Percentiles rank a stretch among this genome's conserved stretches.
phyloP scores from a whole-genome alignment of 2,888 invertebrate genomes.

The Leptopilina syphax region DNA sequence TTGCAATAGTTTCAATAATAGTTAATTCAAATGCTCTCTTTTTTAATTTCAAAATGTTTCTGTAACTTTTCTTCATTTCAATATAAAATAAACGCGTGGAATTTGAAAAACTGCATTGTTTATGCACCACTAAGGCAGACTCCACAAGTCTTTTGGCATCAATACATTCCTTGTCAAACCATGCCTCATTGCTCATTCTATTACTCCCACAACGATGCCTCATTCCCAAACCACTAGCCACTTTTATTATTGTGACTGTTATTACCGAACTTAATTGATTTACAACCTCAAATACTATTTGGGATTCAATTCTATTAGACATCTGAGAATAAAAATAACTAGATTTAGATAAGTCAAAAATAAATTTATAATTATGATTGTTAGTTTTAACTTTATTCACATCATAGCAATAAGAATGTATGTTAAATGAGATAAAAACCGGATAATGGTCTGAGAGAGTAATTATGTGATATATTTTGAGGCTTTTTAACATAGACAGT shows the following conservation, averaged over 20 bases:
- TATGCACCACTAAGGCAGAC: background rate
- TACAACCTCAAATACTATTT: background rate
- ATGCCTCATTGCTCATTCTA: background rate
- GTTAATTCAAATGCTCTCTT: background rate
- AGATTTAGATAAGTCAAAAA: background rate
- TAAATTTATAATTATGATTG: background rate
- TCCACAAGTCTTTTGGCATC: background rate
- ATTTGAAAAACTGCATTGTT: background rate
- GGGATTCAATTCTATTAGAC: background rate
- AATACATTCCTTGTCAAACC: background rate
- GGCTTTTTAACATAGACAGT: background rate
- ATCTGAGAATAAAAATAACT: background rate
- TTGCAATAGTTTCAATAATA: background rate
- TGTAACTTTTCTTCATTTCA: background rate
- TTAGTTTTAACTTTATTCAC: background rate
- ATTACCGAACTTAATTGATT: background rate
- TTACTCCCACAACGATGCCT: background rate
- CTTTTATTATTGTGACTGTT: background rate
- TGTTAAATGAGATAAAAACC: background rate
- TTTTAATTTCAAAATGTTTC: conserved; percentile 54
- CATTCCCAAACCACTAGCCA: background rate
- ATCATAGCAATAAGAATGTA: background rate
- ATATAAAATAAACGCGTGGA: background rate
- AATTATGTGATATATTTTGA: background rate
- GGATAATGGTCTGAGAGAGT: conserved; percentile 1